Evolutionary conservation across 2,888 invertebrate genomes (phyloP).

Genomic region (Polydrusus cervinus): DNA sequence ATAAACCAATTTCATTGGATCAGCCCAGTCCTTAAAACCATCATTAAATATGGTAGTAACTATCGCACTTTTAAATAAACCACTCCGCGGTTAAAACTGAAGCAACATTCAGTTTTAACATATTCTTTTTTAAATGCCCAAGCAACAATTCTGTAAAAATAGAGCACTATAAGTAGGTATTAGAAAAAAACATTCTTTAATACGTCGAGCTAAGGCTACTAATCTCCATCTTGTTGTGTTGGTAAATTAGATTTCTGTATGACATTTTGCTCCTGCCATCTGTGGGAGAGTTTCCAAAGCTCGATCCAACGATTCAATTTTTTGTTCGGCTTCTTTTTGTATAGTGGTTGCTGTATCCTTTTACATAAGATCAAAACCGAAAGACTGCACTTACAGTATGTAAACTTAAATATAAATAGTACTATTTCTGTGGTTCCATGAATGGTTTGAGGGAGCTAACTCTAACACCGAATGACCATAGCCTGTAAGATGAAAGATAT

Average conservation of each 20-base stretch:
- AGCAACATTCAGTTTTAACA: constrained; percentile 15
- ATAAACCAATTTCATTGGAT: constrained; percentile 43
- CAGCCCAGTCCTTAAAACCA: constrained; percentile 40
- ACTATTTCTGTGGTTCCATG: too few species aligned
- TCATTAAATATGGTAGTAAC: constrained; percentile 22
- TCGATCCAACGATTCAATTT: too few species aligned
- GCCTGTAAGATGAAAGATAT: too few species aligned
- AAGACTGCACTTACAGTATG: too few species aligned
- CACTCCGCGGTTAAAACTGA: constrained; percentile 20
- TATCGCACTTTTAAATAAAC: not conserved
- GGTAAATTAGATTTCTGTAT: constrained; percentile 42
- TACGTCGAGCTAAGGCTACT: constrained; percentile 26
- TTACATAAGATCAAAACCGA: too few species aligned
- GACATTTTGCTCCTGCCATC: constrained; percentile 27
- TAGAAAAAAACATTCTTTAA: constrained; percentile 36
- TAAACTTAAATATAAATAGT: too few species aligned
- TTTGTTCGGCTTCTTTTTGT: too few species aligned
- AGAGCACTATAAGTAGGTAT: constrained; percentile 32
- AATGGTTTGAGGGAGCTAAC: too few species aligned
- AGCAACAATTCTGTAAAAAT: constrained; percentile 28
- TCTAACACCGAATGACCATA: too few species aligned
- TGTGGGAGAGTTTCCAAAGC: not conserved
- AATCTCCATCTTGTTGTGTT: constrained; percentile 54
- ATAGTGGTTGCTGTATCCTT: too few species aligned
- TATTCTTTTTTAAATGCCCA: not conserved